Evolutionary conservation across 2,113 vertebrate species (phyloP).

Genomic region (Nanorana parkeri): DNA sequence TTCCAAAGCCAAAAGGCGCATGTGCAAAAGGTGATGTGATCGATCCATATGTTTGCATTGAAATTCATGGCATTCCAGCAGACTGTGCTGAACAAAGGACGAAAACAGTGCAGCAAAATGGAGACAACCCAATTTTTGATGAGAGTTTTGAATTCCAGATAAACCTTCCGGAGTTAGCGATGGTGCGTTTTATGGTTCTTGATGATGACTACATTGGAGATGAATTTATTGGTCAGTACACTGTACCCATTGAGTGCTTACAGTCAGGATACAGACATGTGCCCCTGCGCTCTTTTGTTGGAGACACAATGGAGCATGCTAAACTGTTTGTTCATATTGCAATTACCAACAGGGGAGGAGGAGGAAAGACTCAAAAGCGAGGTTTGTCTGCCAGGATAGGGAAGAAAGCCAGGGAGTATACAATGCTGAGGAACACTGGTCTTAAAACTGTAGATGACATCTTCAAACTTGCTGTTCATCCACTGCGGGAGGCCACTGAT

Average conservation of each 20-base stretch:
- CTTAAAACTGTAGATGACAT: slow-evolving; percentile 90
- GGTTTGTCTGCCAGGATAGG: slow-evolving; percentile 88
- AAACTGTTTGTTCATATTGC: slow-evolving; percentile 95
- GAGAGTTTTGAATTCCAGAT: slow-evolving; percentile 98
- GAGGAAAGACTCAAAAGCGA: slow-evolving; percentile 91
- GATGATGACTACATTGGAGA: slow-evolving; percentile 98
- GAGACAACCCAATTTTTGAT: slow-evolving; percentile 94
- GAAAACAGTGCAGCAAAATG: slow-evolving; percentile 93
- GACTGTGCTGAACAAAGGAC: slow-evolving; percentile 95
- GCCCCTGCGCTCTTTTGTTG: slow-evolving; percentile 86
- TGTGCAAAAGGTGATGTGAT: slow-evolving; percentile 97
- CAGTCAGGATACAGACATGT: slow-evolving; percentile 94
- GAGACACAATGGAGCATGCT: slow-evolving; percentile 88
- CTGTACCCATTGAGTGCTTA: slow-evolving; percentile 91
- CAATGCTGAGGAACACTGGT: slow-evolving; percentile 85
- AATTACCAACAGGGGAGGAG: slow-evolving; percentile 90
- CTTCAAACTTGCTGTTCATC: slow-evolving; percentile 85
- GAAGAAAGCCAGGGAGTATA: slow-evolving; percentile 88
- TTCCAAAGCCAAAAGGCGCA: slow-evolving; percentile 95
- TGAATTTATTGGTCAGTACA: slow-evolving; percentile 97
- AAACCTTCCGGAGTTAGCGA: slow-evolving; percentile 92
- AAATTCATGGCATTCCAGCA: slow-evolving; percentile 93
- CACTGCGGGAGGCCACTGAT: slow-evolving; percentile 89
- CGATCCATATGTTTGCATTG: slow-evolving; percentile 95
- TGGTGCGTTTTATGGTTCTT: slow-evolving; percentile 93